A percentile compares a stretch with the other conserved stretches of the same genome.
These are phyloP conservation scores for Chromobotia macracanthus DNA, from an alignment of 2,797 vertebrate genomes.

Conservation along the genomic window DNA sequence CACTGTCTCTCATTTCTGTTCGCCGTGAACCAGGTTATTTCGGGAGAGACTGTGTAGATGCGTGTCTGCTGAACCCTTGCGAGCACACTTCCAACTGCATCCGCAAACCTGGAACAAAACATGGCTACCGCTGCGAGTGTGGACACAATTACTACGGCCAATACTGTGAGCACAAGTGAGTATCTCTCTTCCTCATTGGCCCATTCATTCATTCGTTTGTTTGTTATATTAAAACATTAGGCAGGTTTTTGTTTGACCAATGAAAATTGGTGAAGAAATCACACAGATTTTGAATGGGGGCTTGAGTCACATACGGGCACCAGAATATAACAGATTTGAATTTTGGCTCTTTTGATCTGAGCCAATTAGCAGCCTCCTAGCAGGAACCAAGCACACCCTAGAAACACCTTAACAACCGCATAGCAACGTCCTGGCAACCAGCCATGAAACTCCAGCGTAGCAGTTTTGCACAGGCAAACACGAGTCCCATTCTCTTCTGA, in stretches of 20 bases:
- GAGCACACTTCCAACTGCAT: conserved; percentile 82
- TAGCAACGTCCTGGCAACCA: neutral
- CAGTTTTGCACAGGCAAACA: neutral
- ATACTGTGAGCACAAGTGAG: conserved; percentile 86
- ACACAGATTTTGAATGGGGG: too few species aligned
- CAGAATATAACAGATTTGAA: too few species aligned
- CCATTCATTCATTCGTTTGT: neutral
- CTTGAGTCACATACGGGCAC: too few species aligned
- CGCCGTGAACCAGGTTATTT: conserved; percentile 79
- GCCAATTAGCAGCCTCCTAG: too few species aligned
- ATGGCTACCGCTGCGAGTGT: conserved; percentile 84
- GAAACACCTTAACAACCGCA: neutral
- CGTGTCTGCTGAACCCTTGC: conserved; percentile 86
- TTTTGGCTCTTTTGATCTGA: too few species aligned
- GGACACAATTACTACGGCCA: conserved; percentile 80
- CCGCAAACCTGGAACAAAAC: conserved; percentile 73
- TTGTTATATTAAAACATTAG: too few species aligned
- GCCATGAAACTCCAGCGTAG: neutral
- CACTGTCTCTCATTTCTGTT: neutral
- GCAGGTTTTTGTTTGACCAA: neutral
- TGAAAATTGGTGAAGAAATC: too few species aligned
- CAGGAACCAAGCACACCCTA: too few species aligned
- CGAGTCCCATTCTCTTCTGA: too few species aligned
- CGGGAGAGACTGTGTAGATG: conserved; percentile 83
- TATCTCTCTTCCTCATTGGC: neutral